Percentiles rank a stretch among this genome's conserved stretches.
phyloP scores from a whole-genome alignment of 2,113 vertebrate genomes.

The Mormoops blainvillei region DNA sequence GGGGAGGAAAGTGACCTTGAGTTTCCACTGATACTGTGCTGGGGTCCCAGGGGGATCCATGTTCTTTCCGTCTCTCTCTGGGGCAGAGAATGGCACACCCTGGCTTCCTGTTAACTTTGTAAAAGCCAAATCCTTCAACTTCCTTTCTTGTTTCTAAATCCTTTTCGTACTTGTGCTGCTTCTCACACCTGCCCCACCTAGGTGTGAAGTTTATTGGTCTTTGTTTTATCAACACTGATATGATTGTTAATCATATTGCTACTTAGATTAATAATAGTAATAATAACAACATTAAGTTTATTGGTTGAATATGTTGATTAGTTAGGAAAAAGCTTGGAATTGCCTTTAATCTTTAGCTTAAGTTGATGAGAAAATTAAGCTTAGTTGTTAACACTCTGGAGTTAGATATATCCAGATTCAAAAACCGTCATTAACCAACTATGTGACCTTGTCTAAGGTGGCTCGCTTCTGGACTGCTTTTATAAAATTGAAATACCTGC shows the following conservation, averaged over 20 bases:
- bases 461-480: neutral
- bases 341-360: neutral
- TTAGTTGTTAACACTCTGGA: neutral
- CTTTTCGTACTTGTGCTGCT: neutral
- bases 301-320: neutral
- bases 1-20: neutral
- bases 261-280: neutral
- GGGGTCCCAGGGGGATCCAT: neutral
- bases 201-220: neutral
- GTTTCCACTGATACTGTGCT: neutral
- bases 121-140: neutral
- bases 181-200: neutral
- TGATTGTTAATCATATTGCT: neutral
- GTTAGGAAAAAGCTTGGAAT: neutral
- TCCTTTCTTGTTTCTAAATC: neutral
- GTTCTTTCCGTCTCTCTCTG: neutral
- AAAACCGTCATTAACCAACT: neutral
- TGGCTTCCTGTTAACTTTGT: neutral
- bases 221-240: neutral
- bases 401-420: neutral
- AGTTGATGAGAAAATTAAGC: neutral
- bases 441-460: neutral
- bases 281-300: neutral
- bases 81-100: neutral
- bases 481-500: neutral